These are phyloP conservation scores for Gallinago undulata DNA, from an alignment of 2,113 vertebrate genomes.

Conservation along the genomic window DNA sequence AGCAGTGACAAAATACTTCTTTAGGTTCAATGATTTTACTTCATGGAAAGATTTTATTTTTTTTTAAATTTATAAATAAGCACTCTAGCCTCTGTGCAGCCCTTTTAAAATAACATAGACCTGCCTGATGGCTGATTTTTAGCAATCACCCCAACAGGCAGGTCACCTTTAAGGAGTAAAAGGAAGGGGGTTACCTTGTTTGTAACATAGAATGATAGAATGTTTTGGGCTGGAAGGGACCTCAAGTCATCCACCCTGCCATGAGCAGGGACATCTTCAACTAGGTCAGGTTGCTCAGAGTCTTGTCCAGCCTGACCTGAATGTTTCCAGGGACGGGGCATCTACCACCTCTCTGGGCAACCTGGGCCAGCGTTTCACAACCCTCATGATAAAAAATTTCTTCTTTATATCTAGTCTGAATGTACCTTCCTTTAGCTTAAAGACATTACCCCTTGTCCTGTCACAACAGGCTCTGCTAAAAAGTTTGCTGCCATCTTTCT, in stretches of 20 bases:
- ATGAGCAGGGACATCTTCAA: neutral
- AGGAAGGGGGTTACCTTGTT: neutral
- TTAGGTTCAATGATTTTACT: neutral
- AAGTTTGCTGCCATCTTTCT: neutral
- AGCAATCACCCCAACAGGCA: neutral
- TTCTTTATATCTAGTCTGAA: neutral
- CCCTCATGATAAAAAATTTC: accelerated
- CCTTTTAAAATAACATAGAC: neutral
- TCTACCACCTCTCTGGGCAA: neutral
- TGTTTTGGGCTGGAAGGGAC: neutral
- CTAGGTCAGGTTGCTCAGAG: neutral
- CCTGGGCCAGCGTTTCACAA: neutral
- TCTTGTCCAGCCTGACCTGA: neutral
- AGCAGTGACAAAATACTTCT: neutral
- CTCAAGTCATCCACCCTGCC: neutral
- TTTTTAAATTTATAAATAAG: neutral
- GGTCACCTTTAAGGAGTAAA: neutral
- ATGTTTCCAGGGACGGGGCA: neutral
- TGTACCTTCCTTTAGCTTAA: neutral
- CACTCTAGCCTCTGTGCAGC: neutral
- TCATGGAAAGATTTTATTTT: neutral
- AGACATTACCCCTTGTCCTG: neutral
- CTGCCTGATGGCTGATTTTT: accelerated
- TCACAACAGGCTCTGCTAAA: neutral
- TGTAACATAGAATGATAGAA: neutral